phyloP scores from a whole-genome alignment of 2,113 vertebrate genomes.

The Ctenomys sociabilis region DNA sequence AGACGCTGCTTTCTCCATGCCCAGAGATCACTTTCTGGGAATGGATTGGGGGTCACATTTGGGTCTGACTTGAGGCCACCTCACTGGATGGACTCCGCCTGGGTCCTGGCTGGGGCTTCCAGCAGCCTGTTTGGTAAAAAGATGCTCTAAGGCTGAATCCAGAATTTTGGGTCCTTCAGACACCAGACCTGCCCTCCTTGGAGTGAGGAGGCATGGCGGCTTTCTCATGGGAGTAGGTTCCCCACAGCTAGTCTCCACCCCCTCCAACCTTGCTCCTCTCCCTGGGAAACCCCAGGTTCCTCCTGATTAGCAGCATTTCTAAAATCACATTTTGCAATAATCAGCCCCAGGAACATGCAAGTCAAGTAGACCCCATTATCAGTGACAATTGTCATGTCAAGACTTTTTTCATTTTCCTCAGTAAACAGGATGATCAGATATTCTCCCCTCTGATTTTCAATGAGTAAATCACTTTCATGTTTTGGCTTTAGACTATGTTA shows the following conservation, averaged over 20 bases:
- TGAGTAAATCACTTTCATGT: slow-evolving; percentile 45
- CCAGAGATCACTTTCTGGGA: not conserved
- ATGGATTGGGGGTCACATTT: not conserved
- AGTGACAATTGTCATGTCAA: slow-evolving; percentile 49
- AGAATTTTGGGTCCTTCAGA: not conserved
- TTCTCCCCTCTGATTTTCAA: slow-evolving; percentile 72
- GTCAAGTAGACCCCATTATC: slow-evolving; percentile 32
- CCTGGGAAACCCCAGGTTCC: not conserved
- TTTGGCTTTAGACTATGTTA: slow-evolving; percentile 44
- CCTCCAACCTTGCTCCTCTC: not conserved
- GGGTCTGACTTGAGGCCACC: not conserved
- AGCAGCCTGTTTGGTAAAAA: not conserved
- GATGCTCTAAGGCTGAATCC: not conserved
- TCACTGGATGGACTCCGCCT: not conserved
- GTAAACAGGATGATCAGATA: slow-evolving; percentile 5
- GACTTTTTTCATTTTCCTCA: not conserved
- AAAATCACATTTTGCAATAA: slow-evolving; percentile 46
- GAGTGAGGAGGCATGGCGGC: not conserved
- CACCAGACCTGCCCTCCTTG: not conserved
- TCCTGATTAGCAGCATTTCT: slow-evolving; percentile 62
- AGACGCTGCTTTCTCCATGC: not conserved
- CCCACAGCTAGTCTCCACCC: not conserved
- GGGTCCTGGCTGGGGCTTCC: not conserved
- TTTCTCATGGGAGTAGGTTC: not conserved
- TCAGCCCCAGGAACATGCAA: slow-evolving; percentile 14